Evolutionary conservation across 2,113 vertebrate genomes (phyloP), one percentile per base, ranked within the genome.

Genomic region (Crotalus viridis): DNA sequence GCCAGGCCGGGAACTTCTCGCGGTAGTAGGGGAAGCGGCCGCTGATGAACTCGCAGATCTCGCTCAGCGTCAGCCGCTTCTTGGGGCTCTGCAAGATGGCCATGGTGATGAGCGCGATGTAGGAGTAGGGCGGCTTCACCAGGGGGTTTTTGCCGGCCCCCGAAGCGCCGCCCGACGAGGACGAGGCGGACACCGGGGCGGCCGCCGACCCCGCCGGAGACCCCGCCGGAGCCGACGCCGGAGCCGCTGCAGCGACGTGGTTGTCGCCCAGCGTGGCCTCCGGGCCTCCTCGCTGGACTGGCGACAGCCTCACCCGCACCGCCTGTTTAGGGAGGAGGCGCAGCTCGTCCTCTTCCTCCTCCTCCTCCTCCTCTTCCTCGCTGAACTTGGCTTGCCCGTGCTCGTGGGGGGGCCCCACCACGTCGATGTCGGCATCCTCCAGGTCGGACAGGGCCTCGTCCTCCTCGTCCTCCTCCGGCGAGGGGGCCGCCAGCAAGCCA

Each of bases 1-100:
- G 99, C 99, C 99, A 99, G 57, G 98, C 98, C 0, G 98, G 99
- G 96, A 99, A 99, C 97, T 99, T 99, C 97, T 99, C 99, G 93
- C 98, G 97, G 97, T 99, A 99, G 97, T 99, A 99, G 0, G 99
- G 99, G 97, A 99, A 99, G 97, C 98, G 98, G 94, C 98, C 98
- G 97, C 98, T 99, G 98, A 99, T 99, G 96, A 99, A 99, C 97
- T 99, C 98, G 95, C 99, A 99, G 98, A 99, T 99, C 97, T 99
- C 99, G 87, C 99, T 99, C 85, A 99, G 98, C 33, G 99, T 99
- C 89, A 99, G 98, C 0, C 98, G 97, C 93, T 99, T 99, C 97
- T 99, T 99, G 94, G 99, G 99, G 96, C 99, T 99, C 97, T 99
- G 99, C 95, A 99, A 98, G 96, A 99, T 99, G 94, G 99, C 98